Conservation (phyloP, 2,797 vertebrate genomes). For the Taenioides sp. region DNA sequence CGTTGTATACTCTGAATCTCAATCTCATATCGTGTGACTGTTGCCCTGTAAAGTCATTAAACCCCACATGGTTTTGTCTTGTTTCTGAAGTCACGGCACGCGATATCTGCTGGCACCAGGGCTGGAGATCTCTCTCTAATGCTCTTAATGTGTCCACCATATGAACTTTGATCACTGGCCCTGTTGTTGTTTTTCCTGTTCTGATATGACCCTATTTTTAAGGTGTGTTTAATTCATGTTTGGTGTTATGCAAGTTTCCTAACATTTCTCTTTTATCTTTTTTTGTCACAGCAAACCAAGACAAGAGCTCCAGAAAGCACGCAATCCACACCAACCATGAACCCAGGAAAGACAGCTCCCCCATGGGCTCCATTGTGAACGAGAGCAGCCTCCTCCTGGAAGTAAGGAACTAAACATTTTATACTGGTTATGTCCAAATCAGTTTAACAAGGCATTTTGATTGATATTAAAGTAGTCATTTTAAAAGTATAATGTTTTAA, state of each 20-base stretch:
- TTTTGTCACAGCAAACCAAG: constrained; percentile 53
- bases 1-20: neutral
- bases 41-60: constrained; percentile 54
- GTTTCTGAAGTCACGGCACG: constrained; percentile 30
- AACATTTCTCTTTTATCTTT: constrained; percentile 8
- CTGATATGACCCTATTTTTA: neutral
- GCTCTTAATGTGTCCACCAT: constrained; percentile 58
- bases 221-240: neutral
- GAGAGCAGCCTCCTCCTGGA: constrained; percentile 78
- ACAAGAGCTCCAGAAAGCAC: constrained; percentile 71
- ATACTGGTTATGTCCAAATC: neutral
- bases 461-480: neutral
- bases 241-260: neutral
- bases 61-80: constrained; percentile 52
- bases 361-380: constrained; percentile 36
- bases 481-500: too few species aligned
- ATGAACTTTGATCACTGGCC: constrained; percentile 35
- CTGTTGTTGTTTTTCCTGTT: constrained; percentile 11
- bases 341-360: constrained; percentile 66
- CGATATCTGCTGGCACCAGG: constrained; percentile 53
- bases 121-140: constrained; percentile 19
- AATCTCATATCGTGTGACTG: constrained; percentile 46
- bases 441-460: neutral
- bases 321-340: constrained; percentile 61
- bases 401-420: constrained; percentile 54